These are phyloP conservation scores for Hippoglossus stenolepis DNA, from an alignment of 2,113 vertebrate genomes.

Conservation along the genomic window DNA sequence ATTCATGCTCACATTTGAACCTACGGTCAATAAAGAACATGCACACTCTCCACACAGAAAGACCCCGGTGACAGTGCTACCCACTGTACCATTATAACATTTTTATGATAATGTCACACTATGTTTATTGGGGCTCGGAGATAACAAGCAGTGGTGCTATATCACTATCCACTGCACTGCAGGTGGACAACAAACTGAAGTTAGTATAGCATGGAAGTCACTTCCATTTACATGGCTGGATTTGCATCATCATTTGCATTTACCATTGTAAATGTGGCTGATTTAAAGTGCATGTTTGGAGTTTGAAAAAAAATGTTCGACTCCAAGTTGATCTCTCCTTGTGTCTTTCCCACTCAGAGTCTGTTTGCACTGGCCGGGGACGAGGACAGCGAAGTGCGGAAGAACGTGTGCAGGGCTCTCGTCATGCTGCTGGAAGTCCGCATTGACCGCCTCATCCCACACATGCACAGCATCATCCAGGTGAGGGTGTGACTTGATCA, in stretches of 20 bases:
- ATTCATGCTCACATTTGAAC: no score
- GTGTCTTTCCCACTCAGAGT: constrained; percentile 78
- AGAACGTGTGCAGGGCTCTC: constrained; percentile 93
- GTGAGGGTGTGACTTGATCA: constrained; percentile 66
- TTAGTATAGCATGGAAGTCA: background rate
- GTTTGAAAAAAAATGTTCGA: no score
- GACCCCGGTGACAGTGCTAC: no score
- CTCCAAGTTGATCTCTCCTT: background rate
- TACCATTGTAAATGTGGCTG: no score
- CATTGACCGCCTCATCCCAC: constrained; percentile 93
- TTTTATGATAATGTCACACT: background rate
- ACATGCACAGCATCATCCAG: constrained; percentile 99
- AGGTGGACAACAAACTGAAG: background rate
- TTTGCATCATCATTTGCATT: no score
- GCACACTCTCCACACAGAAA: no score
- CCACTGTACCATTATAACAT: no score
- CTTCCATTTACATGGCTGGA: no score
- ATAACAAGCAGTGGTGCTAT: background rate
- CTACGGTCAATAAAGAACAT: no score
- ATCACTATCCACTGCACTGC: background rate
- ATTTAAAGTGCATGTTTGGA: no score
- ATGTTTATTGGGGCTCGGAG: no score
- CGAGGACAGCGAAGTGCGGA: constrained; percentile 93
- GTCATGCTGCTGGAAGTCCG: constrained; percentile 96
- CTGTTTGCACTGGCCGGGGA: constrained; percentile 92